A percentile compares a stretch with the other conserved stretches of the same genome.
phyloP scores from a whole-genome alignment of 2,888 invertebrate species.

The Xanthorhoe designata region DNA sequence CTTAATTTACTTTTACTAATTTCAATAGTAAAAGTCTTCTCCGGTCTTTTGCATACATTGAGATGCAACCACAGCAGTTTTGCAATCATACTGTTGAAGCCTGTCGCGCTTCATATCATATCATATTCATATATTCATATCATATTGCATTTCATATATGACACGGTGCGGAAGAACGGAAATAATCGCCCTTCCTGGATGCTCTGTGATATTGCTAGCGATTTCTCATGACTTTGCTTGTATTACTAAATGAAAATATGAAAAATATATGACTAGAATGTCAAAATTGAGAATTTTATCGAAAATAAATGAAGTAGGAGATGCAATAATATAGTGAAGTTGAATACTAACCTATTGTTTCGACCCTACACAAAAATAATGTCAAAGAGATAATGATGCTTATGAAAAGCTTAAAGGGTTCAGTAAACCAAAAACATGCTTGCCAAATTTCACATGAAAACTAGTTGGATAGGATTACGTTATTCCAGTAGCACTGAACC shows the following conservation, averaged over 20 bases:
- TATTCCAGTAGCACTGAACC: background rate
- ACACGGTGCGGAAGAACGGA: constrained; percentile 15
- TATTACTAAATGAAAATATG: background rate
- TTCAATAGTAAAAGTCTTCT: background rate
- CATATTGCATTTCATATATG: constrained; percentile 7
- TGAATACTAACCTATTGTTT: no score
- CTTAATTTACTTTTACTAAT: background rate
- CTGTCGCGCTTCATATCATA: background rate
- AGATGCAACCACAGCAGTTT: constrained; percentile 5
- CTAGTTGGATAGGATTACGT: background rate
- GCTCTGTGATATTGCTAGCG: background rate
- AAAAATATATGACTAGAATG: no score
- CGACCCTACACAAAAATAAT: background rate
- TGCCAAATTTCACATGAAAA: background rate
- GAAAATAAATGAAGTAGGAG: no score
- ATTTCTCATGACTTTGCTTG: background rate
- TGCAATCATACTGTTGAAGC: constrained; percentile 6
- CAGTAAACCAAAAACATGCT: background rate
- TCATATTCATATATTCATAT: no score
- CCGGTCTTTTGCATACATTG: background rate
- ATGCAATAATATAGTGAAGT: no score
- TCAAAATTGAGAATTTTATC: background rate
- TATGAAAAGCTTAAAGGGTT: background rate
- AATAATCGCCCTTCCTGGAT: constrained; percentile 12
- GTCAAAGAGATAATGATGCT: background rate